phyloP scores from a whole-genome alignment of 2,888 invertebrate genomes.

The Acanthopleura granulata region DNA sequence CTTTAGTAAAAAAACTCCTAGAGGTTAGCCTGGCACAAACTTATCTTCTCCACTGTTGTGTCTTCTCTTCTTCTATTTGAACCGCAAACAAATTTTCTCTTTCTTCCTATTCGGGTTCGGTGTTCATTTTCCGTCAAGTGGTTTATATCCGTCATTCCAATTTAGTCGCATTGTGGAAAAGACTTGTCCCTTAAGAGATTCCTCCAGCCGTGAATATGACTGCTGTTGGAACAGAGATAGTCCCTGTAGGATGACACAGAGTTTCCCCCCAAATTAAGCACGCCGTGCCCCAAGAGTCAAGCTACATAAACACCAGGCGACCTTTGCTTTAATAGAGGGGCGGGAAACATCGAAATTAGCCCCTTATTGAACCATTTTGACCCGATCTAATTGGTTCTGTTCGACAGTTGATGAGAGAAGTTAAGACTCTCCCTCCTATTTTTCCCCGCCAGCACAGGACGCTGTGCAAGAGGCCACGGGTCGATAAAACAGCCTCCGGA shows the following conservation, averaged over 20 bases:
- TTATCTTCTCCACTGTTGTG: no score
- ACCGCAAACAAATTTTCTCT: not conserved
- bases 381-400: slow-evolving; percentile 9
- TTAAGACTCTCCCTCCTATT: not conserved
- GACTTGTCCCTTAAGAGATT: no score
- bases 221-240: no score
- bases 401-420: not conserved
- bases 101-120: not conserved
- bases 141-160: not conserved
- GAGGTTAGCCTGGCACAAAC: no score
- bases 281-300: not conserved
- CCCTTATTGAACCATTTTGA: slow-evolving; percentile 3
- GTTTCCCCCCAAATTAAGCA: no score
- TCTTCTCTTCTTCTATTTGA: not conserved
- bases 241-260: no score
- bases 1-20: no score
- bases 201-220: no score
- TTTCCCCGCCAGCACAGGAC: no score
- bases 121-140: not conserved
- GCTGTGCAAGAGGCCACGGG: not conserved
- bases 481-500: slow-evolving; percentile 4
- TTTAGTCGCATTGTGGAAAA: no score
- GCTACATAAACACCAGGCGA: slow-evolving; percentile 1
- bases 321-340: slow-evolving; percentile 1
- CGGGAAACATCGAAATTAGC: slow-evolving; percentile 10